These are phyloP conservation scores for Seriola quinqueradiata DNA, from an alignment of 2,113 vertebrate genomes.

Conservation along the genomic window DNA sequence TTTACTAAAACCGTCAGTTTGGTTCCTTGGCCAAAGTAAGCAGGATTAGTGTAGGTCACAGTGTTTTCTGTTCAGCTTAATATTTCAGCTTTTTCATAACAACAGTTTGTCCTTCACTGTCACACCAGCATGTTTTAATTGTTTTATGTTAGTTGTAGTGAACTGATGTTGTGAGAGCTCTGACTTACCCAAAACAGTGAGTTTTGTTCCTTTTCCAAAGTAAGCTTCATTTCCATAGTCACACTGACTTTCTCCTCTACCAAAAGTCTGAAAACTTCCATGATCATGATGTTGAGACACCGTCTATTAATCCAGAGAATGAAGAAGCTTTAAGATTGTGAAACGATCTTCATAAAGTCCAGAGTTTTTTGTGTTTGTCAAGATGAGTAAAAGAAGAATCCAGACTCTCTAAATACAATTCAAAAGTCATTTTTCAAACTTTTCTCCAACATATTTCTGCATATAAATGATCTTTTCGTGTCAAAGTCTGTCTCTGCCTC, in stretches of 20 bases:
- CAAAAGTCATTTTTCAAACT: background rate
- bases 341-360: background rate
- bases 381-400: background rate
- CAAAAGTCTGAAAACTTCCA: conserved; percentile 43
- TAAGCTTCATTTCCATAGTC: conserved; percentile 66
- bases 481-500: too few species aligned
- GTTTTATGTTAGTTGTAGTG: background rate
- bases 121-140: background rate
- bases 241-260: conserved; percentile 61
- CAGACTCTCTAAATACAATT: background rate
- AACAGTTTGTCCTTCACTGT: background rate
- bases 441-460: background rate
- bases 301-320: conserved; percentile 21
- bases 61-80: conserved; percentile 30
- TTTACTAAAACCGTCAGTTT: conserved; percentile 83
- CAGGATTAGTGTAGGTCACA: conserved; percentile 77
- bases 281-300: background rate
- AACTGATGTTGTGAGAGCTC: background rate
- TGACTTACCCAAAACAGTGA: conserved; percentile 73
- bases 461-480: background rate
- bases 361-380: background rate
- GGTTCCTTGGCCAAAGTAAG: conserved; percentile 86
- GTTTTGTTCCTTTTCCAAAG: conserved; percentile 65
- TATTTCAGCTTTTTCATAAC: background rate
- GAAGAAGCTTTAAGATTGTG: background rate